These are phyloP conservation scores for Zootoca vivipara DNA, from an alignment of 2,113 vertebrate species.

Conservation along the genomic window DNA sequence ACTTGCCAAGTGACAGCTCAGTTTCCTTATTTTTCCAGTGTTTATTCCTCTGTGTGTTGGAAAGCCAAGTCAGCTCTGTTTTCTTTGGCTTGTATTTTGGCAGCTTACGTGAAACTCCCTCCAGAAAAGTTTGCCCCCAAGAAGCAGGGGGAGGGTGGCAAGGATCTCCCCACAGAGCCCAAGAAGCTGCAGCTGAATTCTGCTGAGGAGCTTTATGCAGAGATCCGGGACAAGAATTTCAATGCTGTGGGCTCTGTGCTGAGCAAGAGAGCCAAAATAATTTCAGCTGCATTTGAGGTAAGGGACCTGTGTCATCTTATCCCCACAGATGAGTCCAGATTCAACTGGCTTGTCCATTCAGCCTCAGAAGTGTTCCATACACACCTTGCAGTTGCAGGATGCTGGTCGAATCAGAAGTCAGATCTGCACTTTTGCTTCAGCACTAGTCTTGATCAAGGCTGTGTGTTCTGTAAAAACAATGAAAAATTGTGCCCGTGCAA, in stretches of 20 bases:
- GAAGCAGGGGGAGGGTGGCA: constrained; percentile 90
- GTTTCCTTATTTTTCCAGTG: background rate
- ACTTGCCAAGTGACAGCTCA: too few relatives aligned
- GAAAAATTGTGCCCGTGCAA: background rate
- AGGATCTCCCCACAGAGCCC: constrained; percentile 92
- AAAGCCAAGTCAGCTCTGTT: background rate
- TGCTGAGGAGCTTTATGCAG: constrained; percentile 94
- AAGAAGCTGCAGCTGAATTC: constrained; percentile 98
- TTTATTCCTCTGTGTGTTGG: background rate
- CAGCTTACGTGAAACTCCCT: constrained; percentile 94
- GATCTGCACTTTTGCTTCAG: background rate
- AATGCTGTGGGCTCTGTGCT: constrained; percentile 95
- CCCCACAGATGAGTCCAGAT: background rate
- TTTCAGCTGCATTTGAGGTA: constrained; percentile 98
- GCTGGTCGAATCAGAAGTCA: background rate
- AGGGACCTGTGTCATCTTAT: fast-evolving
- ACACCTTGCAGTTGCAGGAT: background rate
- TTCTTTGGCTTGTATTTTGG: background rate
- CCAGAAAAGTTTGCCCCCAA: constrained; percentile 96
- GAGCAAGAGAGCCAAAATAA: constrained; percentile 98
- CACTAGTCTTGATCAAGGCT: background rate
- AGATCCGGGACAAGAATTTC: constrained; percentile 98
- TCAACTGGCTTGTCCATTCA: background rate
- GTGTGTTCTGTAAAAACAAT: background rate
- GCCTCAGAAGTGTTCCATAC: background rate